phyloP scores from a whole-genome alignment of 2,888 invertebrate genomes.

The Willowsia nigromaculata region DNA sequence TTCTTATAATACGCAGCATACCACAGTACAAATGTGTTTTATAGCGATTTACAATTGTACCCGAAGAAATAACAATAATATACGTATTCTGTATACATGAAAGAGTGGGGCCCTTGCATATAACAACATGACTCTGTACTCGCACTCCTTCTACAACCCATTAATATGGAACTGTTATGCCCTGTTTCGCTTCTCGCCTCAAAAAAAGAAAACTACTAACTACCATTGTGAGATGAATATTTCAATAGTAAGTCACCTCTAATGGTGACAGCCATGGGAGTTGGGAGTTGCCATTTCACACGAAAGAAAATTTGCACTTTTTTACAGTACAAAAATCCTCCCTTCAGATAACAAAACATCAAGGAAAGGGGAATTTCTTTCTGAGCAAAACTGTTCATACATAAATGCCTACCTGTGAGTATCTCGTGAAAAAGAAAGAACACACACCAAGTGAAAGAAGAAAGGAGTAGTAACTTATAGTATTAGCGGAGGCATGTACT shows the following conservation, averaged over 20 bases:
- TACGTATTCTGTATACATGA: neutral
- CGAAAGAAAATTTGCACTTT: slow-evolving; percentile 57
- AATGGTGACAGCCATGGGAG: slow-evolving; percentile 63
- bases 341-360: slow-evolving; percentile 12
- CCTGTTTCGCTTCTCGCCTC: slow-evolving; percentile 26
- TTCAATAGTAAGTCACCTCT: slow-evolving; percentile 62
- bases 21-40: slow-evolving; percentile 33
- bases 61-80: slow-evolving; percentile 35
- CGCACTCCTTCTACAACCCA: neutral
- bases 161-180: slow-evolving; percentile 38
- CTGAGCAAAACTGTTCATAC: neutral
- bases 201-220: slow-evolving; percentile 45
- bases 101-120: neutral
- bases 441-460: neutral
- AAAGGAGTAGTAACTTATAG: neutral
- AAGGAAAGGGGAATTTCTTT: neutral
- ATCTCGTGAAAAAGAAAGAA: neutral
- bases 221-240: slow-evolving; percentile 60
- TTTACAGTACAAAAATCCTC: slow-evolving; percentile 18
- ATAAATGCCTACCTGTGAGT: neutral
- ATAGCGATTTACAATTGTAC: slow-evolving; percentile 32
- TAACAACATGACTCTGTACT: neutral
- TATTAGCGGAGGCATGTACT: neutral
- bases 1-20: slow-evolving; percentile 31
- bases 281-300: slow-evolving; percentile 55